phyloP scores from a whole-genome alignment of 2,797 vertebrate species.

The Salmo trutta region DNA sequence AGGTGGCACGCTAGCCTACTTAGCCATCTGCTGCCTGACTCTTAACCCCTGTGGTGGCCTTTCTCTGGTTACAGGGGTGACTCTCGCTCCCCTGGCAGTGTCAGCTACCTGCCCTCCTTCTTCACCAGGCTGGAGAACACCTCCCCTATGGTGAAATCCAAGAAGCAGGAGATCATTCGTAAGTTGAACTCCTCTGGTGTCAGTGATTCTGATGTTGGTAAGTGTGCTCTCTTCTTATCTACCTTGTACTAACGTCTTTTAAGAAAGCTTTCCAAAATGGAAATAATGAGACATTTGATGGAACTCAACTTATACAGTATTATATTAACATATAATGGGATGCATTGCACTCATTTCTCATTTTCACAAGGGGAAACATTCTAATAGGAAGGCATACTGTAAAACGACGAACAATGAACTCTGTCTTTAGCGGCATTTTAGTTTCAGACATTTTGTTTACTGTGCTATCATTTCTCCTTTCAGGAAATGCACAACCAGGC shows the following conservation, averaged over 20 bases:
- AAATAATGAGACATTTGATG: neutral
- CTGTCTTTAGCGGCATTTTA: neutral
- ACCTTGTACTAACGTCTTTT: constrained; percentile 18
- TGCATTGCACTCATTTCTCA: neutral
- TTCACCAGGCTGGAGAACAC: constrained; percentile 98
- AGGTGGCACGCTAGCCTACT: constrained; percentile 5
- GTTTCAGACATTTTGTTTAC: constrained; percentile 14
- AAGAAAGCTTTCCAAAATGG: constrained; percentile 17
- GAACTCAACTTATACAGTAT: neutral
- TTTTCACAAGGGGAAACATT: neutral
- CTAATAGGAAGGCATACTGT: neutral
- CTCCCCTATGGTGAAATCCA: constrained; percentile 96
- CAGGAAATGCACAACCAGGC: constrained; percentile 95
- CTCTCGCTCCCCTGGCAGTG: constrained; percentile 91
- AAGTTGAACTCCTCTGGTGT: constrained; percentile 97
- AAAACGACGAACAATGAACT: neutral
- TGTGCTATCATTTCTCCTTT: constrained; percentile 53
- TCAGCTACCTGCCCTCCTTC: constrained; percentile 93
- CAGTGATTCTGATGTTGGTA: constrained; percentile 96
- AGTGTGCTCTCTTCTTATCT: constrained; percentile 66
- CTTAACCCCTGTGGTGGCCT: constrained; percentile 9
- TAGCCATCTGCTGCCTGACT: neutral
- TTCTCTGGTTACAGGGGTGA: constrained; percentile 82
- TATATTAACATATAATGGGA: neutral
- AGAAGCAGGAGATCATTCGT: constrained; percentile 99